These are phyloP conservation scores for Gavia stellata DNA, from an alignment of 2,113 vertebrate genomes.

Conservation along the genomic window DNA sequence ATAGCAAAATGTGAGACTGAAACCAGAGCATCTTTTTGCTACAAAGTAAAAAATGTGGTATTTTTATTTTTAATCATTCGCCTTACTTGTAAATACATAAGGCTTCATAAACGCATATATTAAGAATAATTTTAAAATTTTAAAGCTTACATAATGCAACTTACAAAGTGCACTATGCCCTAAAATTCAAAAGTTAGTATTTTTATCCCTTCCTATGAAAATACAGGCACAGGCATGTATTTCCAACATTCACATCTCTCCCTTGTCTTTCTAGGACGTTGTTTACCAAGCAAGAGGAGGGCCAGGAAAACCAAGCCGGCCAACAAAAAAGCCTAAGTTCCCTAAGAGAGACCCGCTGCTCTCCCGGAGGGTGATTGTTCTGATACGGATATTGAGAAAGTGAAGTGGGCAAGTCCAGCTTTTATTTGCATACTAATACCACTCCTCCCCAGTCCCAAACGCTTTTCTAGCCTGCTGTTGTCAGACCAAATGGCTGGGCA, in stretches of 20 bases:
- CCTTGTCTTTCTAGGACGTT: not conserved
- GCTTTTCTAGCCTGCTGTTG: not conserved
- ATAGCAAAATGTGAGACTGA: not conserved
- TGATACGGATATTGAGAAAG: not conserved
- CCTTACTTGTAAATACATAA: not conserved
- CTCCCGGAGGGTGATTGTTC: not conserved
- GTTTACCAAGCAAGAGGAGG: slow-evolving; percentile 3
- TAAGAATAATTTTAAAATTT: not conserved
- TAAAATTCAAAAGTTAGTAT: not conserved
- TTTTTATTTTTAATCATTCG: not conserved
- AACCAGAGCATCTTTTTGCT: not conserved
- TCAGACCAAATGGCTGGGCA: slow-evolving; percentile 4
- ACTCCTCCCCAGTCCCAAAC: not conserved
- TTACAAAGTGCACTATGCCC: not conserved
- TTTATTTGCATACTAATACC: slow-evolving; percentile 7
- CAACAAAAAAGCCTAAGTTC: not conserved
- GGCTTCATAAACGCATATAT: not conserved
- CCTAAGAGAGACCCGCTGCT: not conserved
- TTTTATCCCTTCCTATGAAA: not conserved
- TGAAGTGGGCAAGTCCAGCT: not conserved
- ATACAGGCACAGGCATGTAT: not conserved
- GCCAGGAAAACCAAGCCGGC: not conserved
- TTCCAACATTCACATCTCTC: not conserved
- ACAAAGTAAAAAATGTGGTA: not conserved
- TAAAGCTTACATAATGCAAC: not conserved